These are phyloP conservation scores for Aromia moschata DNA, from an alignment of 2,888 invertebrate species.

Conservation along the genomic window DNA sequence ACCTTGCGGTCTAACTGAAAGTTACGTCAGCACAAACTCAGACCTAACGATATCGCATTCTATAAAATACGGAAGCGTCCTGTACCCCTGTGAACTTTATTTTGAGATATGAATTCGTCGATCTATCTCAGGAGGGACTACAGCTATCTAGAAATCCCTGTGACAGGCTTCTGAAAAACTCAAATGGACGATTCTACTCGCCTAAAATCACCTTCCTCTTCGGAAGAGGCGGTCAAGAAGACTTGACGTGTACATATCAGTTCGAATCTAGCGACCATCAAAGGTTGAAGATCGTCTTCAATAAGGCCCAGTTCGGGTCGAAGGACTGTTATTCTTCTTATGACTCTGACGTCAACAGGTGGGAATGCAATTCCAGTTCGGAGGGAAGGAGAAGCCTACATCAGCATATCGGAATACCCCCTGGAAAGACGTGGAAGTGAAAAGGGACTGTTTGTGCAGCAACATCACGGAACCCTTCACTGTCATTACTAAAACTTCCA, in stretches of 20 bases:
- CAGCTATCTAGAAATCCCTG: conserved; percentile 72
- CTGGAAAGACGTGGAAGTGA: conserved; percentile 71
- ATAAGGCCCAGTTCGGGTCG: conserved; percentile 75
- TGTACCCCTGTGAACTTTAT: conserved; percentile 82
- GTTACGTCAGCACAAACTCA: conserved; percentile 80
- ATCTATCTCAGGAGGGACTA: conserved; percentile 74
- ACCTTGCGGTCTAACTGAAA: conserved; percentile 76
- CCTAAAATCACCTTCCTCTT: conserved; percentile 84
- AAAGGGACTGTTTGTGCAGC: conserved; percentile 78
- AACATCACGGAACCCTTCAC: conserved; percentile 72
- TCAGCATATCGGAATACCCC: conserved; percentile 73
- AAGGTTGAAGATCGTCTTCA: conserved; percentile 74
- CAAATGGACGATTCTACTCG: conserved; percentile 70
- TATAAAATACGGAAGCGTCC: conserved; percentile 79
- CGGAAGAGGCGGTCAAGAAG: conserved; percentile 81
- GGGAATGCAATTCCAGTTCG: conserved; percentile 71
- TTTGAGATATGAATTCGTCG: conserved; percentile 85
- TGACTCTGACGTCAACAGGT: conserved; percentile 74
- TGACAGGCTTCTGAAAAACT: conserved; percentile 69
- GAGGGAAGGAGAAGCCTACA: conserved; percentile 52
- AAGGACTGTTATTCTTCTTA: conserved; percentile 74
- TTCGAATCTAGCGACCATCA: conserved; percentile 78
- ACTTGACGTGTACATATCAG: conserved; percentile 78
- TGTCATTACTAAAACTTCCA: conserved; percentile 74
- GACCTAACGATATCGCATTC: conserved; percentile 81